A percentile compares a stretch with the other conserved stretches of the same genome.
phyloP scores from a whole-genome alignment of 2,888 invertebrate genomes.

The Heliconius charithonia region DNA sequence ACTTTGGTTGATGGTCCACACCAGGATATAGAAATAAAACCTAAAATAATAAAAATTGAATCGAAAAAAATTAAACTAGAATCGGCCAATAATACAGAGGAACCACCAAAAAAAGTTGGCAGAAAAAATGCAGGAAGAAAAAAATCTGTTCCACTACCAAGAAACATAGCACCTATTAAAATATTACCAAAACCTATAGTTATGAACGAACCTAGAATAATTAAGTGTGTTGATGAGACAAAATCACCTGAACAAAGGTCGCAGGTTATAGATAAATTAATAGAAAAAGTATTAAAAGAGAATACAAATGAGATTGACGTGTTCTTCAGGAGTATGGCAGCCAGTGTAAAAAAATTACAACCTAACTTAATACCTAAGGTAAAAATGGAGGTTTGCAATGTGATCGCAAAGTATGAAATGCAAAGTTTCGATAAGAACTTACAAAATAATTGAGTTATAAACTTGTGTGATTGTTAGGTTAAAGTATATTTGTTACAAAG shows the following conservation, averaged over 20 bases:
- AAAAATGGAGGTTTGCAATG: slow-evolving; percentile 81
- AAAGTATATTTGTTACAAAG: slow-evolving; percentile 9
- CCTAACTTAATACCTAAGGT: slow-evolving; percentile 80
- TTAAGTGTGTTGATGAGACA: slow-evolving; percentile 70
- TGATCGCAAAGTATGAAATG: slow-evolving; percentile 81
- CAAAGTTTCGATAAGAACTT: slow-evolving; percentile 73
- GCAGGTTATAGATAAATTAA: slow-evolving; percentile 72
- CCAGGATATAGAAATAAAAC: slow-evolving; percentile 55
- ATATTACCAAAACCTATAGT: slow-evolving; percentile 76
- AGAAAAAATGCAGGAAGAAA: slow-evolving; percentile 68
- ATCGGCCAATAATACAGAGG: slow-evolving; percentile 50
- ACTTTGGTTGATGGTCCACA: slow-evolving; percentile 70
- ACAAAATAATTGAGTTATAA: slow-evolving; percentile 39
- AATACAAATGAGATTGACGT: slow-evolving; percentile 80
- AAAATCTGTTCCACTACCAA: slow-evolving; percentile 64
- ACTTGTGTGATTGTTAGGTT: slow-evolving; percentile 11
- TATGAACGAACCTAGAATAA: slow-evolving; percentile 68
- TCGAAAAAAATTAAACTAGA: slow-evolving; percentile 61
- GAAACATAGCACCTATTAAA: slow-evolving; percentile 71
- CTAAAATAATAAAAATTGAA: slow-evolving; percentile 54
- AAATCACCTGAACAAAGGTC: slow-evolving; percentile 67
- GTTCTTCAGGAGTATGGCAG: slow-evolving; percentile 79
- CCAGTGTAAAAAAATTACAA: slow-evolving; percentile 78
- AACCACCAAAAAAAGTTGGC: slow-evolving; percentile 67
- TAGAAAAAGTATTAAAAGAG: slow-evolving; percentile 76